Conservation (phyloP, 1,140 invertebrate species). For the Ptiloglossa arizonensis region DNA sequence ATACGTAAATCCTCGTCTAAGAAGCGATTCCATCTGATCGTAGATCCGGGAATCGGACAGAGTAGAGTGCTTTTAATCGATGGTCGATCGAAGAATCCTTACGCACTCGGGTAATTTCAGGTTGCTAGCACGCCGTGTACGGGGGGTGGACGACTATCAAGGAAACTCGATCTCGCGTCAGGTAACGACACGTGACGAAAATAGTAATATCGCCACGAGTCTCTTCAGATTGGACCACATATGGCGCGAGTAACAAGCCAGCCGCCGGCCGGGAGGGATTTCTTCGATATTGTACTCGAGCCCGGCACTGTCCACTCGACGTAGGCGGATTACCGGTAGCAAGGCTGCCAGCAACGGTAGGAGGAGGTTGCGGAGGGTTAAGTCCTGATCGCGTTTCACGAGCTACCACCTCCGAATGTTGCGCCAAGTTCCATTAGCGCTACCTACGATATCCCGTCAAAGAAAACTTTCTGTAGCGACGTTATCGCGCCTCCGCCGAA, state of each 20-base stretch:
- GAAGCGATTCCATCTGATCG: too few relatives aligned
- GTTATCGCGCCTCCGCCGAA: slow-evolving; percentile 47
- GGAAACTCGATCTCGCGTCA: slow-evolving; percentile 50
- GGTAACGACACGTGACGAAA: slow-evolving; percentile 60
- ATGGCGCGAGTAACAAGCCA: slow-evolving; percentile 26
- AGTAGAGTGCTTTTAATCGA: too few relatives aligned
- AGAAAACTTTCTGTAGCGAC: slow-evolving; percentile 61
- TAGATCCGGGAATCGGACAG: too few relatives aligned
- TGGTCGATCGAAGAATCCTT: neutral
- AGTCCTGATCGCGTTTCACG: slow-evolving; percentile 79
- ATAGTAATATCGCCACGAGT: slow-evolving; percentile 27
- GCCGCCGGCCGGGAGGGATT: slow-evolving; percentile 12
- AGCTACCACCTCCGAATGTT: slow-evolving; percentile 78
- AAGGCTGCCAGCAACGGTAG: slow-evolving; percentile 19
- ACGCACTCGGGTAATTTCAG: neutral
- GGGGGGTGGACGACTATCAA: neutral
- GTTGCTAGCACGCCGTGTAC: neutral
- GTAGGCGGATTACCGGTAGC: slow-evolving; percentile 70
- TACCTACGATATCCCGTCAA: slow-evolving; percentile 70
- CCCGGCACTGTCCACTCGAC: slow-evolving; percentile 61
- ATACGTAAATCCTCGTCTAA: too few relatives aligned
- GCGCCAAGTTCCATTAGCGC: slow-evolving; percentile 73
- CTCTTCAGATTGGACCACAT: slow-evolving; percentile 18
- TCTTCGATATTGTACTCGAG: slow-evolving; percentile 44
- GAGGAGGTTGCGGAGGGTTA: slow-evolving; percentile 40